phyloP scores from a whole-genome alignment of 2,113 vertebrate genomes.

The Thalassarche chlororhynchos region DNA sequence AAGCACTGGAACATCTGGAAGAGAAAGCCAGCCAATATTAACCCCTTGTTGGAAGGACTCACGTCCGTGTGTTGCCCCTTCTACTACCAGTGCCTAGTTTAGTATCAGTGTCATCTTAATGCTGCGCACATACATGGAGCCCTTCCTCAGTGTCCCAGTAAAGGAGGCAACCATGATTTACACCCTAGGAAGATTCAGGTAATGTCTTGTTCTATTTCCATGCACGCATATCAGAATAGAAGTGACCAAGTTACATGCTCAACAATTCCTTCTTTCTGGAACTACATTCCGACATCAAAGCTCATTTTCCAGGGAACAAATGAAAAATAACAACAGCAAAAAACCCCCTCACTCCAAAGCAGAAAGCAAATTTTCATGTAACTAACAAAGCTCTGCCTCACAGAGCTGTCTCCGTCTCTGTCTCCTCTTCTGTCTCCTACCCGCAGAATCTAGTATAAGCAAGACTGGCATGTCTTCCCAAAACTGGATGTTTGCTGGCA shows the following conservation, averaged over 20 bases:
- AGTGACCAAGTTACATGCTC: not conserved
- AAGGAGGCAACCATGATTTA: not conserved
- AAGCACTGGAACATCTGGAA: not conserved
- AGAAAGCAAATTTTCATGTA: not conserved
- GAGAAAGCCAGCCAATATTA: not conserved
- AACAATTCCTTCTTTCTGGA: not conserved
- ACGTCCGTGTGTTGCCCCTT: not conserved
- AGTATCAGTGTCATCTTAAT: not conserved
- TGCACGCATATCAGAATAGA: not conserved
- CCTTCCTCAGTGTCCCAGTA: not conserved
- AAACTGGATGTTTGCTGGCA: not conserved
- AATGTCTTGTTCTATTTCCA: not conserved
- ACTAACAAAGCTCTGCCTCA: not conserved
- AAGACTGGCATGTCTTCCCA: not conserved
- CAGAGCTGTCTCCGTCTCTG: too few relatives aligned
- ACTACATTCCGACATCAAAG: not conserved
- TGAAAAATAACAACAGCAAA: not conserved
- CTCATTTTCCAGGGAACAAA: not conserved
- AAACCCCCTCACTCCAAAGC: not conserved
- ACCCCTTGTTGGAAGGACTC: not conserved
- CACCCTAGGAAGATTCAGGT: not conserved
- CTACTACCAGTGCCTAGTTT: not conserved
- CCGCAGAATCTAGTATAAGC: not conserved
- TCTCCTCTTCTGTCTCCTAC: not conserved
- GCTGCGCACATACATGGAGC: not conserved